Percentiles rank a stretch among this genome's conserved stretches.
Evolutionary conservation across 1,140 invertebrate genomes (phyloP).

Genomic region (Cataglyphis hispanica): DNA sequence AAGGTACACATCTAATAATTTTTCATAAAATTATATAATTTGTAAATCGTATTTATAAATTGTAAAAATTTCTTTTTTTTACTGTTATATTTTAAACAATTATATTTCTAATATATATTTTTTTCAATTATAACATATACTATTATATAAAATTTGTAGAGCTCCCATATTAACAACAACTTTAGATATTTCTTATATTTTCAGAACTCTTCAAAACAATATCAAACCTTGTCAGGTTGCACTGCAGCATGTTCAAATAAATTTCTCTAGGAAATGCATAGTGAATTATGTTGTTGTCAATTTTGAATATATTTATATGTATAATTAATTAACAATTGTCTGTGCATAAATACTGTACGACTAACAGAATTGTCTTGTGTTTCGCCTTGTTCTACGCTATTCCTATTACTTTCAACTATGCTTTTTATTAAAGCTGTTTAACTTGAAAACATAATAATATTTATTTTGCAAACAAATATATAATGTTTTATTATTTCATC

Average conservation of each 20-base stretch:
- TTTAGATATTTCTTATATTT: conserved; percentile 51
- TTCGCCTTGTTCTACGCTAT: background rate
- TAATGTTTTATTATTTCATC: conserved; percentile 1
- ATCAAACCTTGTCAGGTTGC: background rate
- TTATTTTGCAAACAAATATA: background rate
- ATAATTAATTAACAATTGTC: background rate
- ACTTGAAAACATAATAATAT: background rate
- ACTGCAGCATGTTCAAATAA: conserved; percentile 5
- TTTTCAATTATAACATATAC: background rate
- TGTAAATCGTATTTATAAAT: background rate
- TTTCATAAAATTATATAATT: background rate
- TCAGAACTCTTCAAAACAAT: conserved; percentile 40
- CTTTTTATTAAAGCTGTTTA: conserved; percentile 1
- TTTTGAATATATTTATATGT: background rate
- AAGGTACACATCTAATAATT: conserved; percentile 86
- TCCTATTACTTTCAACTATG: background rate
- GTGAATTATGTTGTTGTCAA: background rate
- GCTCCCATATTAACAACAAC: conserved; percentile 13
- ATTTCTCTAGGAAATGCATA: conserved; percentile 5
- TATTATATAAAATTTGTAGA: background rate
- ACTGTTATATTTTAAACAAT: too few species aligned
- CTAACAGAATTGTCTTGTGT: background rate
- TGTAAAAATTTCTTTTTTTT: background rate
- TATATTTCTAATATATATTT: background rate
- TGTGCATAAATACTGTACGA: background rate